phyloP scores from a whole-genome alignment of 2,113 vertebrate species.

The Diadophis punctatus region DNA sequence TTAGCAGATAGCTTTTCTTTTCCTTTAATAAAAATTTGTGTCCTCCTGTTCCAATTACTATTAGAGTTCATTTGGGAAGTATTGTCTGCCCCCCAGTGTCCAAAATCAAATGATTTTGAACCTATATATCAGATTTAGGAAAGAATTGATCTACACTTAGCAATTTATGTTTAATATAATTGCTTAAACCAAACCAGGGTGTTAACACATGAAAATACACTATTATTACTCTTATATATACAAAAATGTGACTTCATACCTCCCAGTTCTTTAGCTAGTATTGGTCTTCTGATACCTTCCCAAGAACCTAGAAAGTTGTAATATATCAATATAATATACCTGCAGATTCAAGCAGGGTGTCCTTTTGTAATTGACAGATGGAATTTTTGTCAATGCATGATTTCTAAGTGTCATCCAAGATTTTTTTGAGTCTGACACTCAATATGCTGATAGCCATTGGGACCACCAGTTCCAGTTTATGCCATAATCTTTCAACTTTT shows the following conservation, averaged over 20 bases:
- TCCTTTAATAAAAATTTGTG: neutral
- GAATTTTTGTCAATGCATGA: neutral
- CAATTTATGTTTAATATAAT: neutral
- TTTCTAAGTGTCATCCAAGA: neutral
- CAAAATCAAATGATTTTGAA: neutral
- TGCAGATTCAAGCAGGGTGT: neutral
- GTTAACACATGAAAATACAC: neutral
- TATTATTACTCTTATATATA: neutral
- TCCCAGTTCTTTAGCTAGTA: neutral
- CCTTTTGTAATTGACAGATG: no score
- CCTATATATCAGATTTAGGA: neutral
- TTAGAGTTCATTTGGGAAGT: neutral
- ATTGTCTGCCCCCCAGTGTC: neutral
- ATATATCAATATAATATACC: neutral
- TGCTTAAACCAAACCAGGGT: neutral
- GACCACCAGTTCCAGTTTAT: neutral
- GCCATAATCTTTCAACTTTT: neutral
- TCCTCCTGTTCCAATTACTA: neutral
- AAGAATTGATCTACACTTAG: neutral
- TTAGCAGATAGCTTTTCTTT: neutral
- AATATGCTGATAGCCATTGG: neutral
- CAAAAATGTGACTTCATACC: neutral
- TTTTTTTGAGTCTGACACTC: neutral
- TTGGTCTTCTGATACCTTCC: neutral
- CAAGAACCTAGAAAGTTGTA: neutral